Evolutionary conservation across 2,113 vertebrate species (phyloP).

Genomic region (Amia ocellicauda): DNA sequence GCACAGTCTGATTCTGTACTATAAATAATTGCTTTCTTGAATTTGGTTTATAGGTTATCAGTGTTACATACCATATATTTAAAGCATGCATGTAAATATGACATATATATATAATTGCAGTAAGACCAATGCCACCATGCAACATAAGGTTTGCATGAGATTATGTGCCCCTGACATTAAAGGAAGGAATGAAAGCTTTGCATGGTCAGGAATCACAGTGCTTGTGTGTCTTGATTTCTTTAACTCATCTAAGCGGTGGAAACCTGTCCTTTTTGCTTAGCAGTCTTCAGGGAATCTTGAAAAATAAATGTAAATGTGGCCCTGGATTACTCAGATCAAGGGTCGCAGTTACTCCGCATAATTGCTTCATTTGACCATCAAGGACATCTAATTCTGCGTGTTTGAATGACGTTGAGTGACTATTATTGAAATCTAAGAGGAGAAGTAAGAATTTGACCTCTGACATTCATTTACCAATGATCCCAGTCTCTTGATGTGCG

Average conservation of each 20-base stretch:
- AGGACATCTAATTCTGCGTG: not conserved
- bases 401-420: constrained; percentile 8
- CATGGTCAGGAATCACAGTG: not conserved
- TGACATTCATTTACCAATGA: constrained; percentile 20
- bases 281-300: not conserved
- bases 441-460: constrained; percentile 28
- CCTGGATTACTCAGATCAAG: constrained; percentile 9
- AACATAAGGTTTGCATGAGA: no score
- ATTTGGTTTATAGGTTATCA: no score
- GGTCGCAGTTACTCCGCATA: constrained; percentile 2
- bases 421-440: constrained; percentile 19
- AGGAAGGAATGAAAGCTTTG: no score
- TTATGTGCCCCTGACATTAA: no score
- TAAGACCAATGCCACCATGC: no score
- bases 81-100: no score
- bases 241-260: not conserved
- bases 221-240: not conserved
- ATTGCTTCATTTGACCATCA: constrained; percentile 15
- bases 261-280: not conserved
- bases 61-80: no score
- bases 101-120: no score
- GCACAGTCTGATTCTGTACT: no score
- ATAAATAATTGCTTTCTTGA: no score
- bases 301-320: not conserved
- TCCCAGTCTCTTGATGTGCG: constrained; percentile 12